Conservation (phyloP, 1,140 invertebrate species). For the Ips typographus region DNA sequence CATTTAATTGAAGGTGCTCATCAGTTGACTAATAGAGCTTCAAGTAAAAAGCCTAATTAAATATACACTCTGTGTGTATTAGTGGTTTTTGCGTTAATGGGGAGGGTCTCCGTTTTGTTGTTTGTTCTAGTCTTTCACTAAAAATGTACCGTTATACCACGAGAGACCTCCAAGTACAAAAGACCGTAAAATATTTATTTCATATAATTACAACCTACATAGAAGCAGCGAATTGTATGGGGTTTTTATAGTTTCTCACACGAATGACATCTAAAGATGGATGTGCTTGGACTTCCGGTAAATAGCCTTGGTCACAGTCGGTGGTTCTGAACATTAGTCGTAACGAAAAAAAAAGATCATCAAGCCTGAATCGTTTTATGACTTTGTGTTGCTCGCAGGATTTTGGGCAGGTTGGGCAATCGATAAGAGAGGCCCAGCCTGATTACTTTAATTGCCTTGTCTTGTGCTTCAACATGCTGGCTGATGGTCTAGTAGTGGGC, state of each 20-base stretch:
- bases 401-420: too few species aligned
- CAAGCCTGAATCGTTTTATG: slow-evolving; percentile 16
- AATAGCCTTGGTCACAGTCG: slow-evolving; percentile 49
- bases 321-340: slow-evolving; percentile 24
- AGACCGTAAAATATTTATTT: slow-evolving; percentile 24
- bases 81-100: too few species aligned
- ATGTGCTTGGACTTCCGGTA: slow-evolving; percentile 48
- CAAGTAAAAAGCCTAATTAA: slow-evolving; percentile 2
- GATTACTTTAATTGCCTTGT: too few species aligned
- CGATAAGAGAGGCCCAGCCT: too few species aligned
- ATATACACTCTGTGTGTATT: neutral
- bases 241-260: slow-evolving; percentile 49
- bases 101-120: too few species aligned
- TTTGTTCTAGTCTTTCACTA: too few species aligned
- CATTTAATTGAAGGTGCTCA: neutral
- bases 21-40: neutral
- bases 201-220: slow-evolving; percentile 37
- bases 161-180: slow-evolving; percentile 1
- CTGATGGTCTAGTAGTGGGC: neutral
- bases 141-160: too few species aligned
- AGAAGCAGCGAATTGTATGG: slow-evolving; percentile 37
- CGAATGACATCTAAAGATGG: slow-evolving; percentile 51
- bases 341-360: slow-evolving; percentile 25
- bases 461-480: too few species aligned
- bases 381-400: neutral